Percentiles rank a stretch among this genome's conserved stretches.
Evolutionary conservation across 2,888 invertebrate genomes (phyloP).

Genomic region (Drosophila testacea): DNA sequence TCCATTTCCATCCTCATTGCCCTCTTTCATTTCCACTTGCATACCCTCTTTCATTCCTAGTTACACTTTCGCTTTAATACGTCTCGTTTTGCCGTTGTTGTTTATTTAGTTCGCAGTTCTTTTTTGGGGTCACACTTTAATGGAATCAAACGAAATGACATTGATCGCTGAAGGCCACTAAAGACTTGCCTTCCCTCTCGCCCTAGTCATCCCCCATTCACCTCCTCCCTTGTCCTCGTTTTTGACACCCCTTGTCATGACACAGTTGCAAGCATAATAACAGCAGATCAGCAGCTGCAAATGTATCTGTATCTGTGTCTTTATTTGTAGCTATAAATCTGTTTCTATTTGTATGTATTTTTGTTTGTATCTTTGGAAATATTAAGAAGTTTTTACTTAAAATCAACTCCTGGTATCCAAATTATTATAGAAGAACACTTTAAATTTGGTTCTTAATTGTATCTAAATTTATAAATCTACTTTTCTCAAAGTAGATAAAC

Average conservation of each 20-base stretch:
- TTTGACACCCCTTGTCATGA: neutral
- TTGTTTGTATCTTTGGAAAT: no score
- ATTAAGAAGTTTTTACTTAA: no score
- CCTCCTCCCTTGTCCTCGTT: neutral
- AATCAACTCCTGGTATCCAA: no score
- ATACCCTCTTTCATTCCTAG: neutral
- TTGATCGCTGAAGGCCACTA: constrained; percentile 83
- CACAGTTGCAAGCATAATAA: neutral
- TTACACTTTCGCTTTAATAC: neutral
- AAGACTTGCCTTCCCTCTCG: neutral
- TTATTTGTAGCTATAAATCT: neutral
- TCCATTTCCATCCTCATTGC: constrained; percentile 17
- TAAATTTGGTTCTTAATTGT: neutral
- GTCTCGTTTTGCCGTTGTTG: constrained; percentile 10
- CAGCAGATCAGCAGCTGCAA: constrained; percentile 8
- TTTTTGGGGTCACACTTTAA: constrained; percentile 73
- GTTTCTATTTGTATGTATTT: neutral
- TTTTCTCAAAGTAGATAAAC: neutral
- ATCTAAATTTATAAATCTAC: no score
- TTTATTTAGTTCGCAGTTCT: constrained; percentile 24
- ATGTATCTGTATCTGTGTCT: neutral
- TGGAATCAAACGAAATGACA: constrained; percentile 81
- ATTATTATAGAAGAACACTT: no score
- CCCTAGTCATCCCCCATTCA: neutral
- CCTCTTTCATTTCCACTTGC: no score